Evolutionary conservation across 2,113 vertebrate genomes (phyloP).

Genomic region (Corythornis vintsioides): DNA sequence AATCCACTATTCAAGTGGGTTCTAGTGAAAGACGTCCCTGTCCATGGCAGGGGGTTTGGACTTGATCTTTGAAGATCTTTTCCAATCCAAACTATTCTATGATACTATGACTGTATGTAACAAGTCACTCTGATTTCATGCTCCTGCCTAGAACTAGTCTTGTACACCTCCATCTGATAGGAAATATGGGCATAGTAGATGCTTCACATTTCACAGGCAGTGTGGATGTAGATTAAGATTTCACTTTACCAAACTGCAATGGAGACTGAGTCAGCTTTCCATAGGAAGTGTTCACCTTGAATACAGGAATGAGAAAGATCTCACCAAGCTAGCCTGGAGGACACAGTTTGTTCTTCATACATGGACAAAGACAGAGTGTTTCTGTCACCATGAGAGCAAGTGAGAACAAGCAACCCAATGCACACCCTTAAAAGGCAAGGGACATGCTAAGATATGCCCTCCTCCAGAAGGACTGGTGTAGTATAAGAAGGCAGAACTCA

Average conservation of each 20-base stretch:
- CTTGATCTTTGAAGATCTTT: not conserved
- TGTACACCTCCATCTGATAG: not conserved
- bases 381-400: fast-evolving
- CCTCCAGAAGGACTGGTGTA: not conserved
- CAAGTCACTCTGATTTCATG: not conserved
- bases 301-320: not conserved
- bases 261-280: not conserved
- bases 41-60: too few relatives aligned
- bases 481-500: not conserved
- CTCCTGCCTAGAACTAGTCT: not conserved
- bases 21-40: not conserved
- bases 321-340: not conserved
- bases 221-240: not conserved
- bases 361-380: not conserved
- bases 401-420: not conserved
- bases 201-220: not conserved
- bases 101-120: not conserved
- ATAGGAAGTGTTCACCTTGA: not conserved
- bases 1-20: not conserved
- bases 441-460: not conserved
- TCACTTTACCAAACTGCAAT: not conserved
- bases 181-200: not conserved
- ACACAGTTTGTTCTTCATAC: not conserved
- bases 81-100: not conserved
- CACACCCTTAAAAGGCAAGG: not conserved